A percentile compares a stretch with the other conserved stretches of the same genome.
These are phyloP conservation scores for Thereva nobilitata DNA, from an alignment of 2,888 invertebrate species.

Conservation along the genomic window DNA sequence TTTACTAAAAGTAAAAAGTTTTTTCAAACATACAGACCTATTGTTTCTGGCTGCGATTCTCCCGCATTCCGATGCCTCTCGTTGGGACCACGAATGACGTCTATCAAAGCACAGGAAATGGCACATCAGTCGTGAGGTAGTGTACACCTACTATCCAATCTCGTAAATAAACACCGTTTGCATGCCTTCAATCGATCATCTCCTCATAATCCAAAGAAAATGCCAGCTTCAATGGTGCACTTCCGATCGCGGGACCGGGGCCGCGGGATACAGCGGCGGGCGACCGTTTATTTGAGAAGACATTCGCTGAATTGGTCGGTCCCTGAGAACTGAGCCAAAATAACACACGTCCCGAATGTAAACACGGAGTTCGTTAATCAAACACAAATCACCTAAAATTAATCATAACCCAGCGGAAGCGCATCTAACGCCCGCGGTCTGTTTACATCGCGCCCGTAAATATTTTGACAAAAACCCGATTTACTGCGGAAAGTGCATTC, in stretches of 20 bases:
- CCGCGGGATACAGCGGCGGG: neutral
- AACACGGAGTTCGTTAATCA: slow-evolving; percentile 34
- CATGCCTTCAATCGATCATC: slow-evolving; percentile 1
- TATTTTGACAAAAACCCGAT: slow-evolving; percentile 7
- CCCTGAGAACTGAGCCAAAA: neutral
- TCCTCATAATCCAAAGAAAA: slow-evolving; percentile 5
- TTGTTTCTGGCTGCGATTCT: no score
- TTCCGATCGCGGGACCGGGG: neutral
- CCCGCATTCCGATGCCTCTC: no score
- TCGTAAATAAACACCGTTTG: slow-evolving; percentile 1
- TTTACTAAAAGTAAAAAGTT: no score
- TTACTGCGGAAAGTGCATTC: no score
- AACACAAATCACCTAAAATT: slow-evolving; percentile 37
- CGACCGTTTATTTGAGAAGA: slow-evolving; percentile 24
- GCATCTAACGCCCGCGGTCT: neutral
- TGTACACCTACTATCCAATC: neutral
- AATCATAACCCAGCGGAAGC: slow-evolving; percentile 32
- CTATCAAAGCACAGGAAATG: slow-evolving; percentile 6
- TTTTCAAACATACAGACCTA: no score
- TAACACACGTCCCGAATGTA: slow-evolving; percentile 18
- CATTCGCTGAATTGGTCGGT: slow-evolving; percentile 10
- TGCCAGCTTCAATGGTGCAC: slow-evolving; percentile 1
- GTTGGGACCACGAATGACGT: no score
- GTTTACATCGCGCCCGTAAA: slow-evolving; percentile 18
- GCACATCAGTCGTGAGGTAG: neutral